These are phyloP conservation scores for Thumatha senex DNA, from an alignment of 2,888 invertebrate genomes.

Conservation along the genomic window DNA sequence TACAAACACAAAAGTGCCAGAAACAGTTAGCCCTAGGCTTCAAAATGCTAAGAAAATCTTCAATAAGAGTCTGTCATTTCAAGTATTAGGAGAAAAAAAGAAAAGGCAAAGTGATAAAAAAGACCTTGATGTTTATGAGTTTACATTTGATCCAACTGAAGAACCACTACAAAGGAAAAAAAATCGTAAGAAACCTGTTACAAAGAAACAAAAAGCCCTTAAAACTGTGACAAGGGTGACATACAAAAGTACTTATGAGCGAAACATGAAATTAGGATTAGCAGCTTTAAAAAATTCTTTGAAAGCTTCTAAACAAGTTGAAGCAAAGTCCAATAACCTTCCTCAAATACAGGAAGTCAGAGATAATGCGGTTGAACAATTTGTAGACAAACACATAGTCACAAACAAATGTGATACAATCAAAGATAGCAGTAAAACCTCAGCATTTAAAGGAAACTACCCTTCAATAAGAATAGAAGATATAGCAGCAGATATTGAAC, in stretches of 20 bases:
- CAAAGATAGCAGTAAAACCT: slow-evolving; percentile 17
- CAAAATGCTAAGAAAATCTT: slow-evolving; percentile 28
- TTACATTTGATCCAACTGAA: slow-evolving; percentile 74
- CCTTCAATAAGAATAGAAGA: slow-evolving; percentile 66
- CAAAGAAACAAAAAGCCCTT: slow-evolving; percentile 38
- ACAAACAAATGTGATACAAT: not conserved
- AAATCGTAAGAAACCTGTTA: slow-evolving; percentile 54
- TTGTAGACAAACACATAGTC: slow-evolving; percentile 3
- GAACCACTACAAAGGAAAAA: slow-evolving; percentile 72
- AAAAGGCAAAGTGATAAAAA: slow-evolving; percentile 41
- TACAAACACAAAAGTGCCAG: not conserved
- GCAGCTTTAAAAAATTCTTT: slow-evolving; percentile 56
- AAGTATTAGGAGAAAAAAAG: slow-evolving; percentile 54
- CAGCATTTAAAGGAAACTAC: slow-evolving; percentile 40
- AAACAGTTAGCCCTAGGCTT: slow-evolving; percentile 21
- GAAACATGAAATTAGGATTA: slow-evolving; percentile 65
- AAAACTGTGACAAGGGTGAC: slow-evolving; percentile 51
- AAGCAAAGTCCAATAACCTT: slow-evolving; percentile 11
- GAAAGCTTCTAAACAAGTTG: slow-evolving; percentile 23
- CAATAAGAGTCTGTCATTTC: slow-evolving; percentile 51
- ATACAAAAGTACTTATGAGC: slow-evolving; percentile 64
- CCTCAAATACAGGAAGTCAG: slow-evolving; percentile 18
- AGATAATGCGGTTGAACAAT: slow-evolving; percentile 3
- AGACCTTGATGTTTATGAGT: slow-evolving; percentile 71
- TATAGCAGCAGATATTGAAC: slow-evolving; percentile 67